Evolutionary conservation across 2,113 vertebrate species (phyloP).

Genomic region (Oreochromis niloticus): DNA sequence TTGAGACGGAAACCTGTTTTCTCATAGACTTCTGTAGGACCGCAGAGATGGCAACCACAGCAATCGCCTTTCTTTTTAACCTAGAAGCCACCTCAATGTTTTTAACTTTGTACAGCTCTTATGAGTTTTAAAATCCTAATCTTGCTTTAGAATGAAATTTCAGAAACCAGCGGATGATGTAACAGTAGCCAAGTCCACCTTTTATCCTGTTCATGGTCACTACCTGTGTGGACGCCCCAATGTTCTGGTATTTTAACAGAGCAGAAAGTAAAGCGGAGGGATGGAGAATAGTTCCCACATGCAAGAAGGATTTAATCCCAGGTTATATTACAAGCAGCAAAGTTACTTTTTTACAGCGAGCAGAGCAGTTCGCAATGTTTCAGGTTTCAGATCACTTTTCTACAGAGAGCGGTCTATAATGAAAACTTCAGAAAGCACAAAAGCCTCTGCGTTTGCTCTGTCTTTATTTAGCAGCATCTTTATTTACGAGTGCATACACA

Average conservation of each 20-base stretch:
- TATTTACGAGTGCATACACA: background rate
- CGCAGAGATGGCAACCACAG: background rate
- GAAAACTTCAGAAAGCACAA: background rate
- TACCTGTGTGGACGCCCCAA: rapidly evolving
- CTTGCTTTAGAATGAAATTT: background rate
- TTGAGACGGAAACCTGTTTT: background rate
- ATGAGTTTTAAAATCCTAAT: background rate
- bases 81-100: background rate
- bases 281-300: background rate
- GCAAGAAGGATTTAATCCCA: background rate
- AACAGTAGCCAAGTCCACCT: background rate
- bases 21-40: background rate
- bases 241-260: background rate
- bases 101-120: background rate
- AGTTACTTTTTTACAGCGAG: background rate
- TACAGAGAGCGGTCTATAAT: background rate
- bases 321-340: background rate
- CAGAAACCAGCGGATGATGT: background rate
- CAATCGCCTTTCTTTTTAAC: background rate
- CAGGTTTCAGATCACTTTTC: background rate
- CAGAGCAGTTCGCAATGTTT: background rate
- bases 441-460: background rate
- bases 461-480: background rate
- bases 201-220: background rate
- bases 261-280: background rate